Evolutionary conservation across 2,888 invertebrate species (phyloP), one percentile per base, ranked within the genome.

Genomic region (Acheta domesticus): DNA sequence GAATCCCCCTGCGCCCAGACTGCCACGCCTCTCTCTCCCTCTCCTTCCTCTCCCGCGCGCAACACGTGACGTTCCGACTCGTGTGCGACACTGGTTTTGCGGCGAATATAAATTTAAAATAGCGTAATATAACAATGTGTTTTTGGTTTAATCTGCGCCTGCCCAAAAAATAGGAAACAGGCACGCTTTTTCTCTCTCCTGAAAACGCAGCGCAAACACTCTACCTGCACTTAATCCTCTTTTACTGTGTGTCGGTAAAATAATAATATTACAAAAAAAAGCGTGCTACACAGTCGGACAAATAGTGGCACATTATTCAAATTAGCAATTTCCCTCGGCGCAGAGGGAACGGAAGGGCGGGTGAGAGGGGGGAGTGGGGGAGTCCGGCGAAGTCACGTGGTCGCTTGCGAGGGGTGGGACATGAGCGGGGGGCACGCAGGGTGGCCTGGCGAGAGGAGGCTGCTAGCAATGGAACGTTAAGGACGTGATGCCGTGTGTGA

Each of bases 181-280:
- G n/a, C 8, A 14, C 62, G 62, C n/a, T 14, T 62, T 62, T n/a
- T 62, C 16, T 62, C 4, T n/a, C 5, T 19, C 62, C 62, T 4
- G 14, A 19, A n/a, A 62, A 62, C 3, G 62, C 62, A 62, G n/a
- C 62, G 16, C 14, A 62, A 62, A 14, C 62, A 62, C 62, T 62
- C 62, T 62, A 62, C 62, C 62, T 11, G 62, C n/a, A 62, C 62
- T 62, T 62, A 62, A 62, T 62, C 14, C n/a, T 62, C 62, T 62
- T 62, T 62, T 62, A 62, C 62, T 62, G 62, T 14, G n/a, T 19
- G 62, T 62, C 62, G 4, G n/a, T 62, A 62, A 19, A 62, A 62
- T 62, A 62, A 62, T 62, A 62, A n/a, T 62, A 62, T 62, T 62
- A 62, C n/a, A 62, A 62, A 62, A 62, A 50, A 19, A n/a, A 62